These are phyloP conservation scores for Drosophila kepulauana DNA, from an alignment of 1,140 invertebrate genomes.

Conservation along the genomic window DNA sequence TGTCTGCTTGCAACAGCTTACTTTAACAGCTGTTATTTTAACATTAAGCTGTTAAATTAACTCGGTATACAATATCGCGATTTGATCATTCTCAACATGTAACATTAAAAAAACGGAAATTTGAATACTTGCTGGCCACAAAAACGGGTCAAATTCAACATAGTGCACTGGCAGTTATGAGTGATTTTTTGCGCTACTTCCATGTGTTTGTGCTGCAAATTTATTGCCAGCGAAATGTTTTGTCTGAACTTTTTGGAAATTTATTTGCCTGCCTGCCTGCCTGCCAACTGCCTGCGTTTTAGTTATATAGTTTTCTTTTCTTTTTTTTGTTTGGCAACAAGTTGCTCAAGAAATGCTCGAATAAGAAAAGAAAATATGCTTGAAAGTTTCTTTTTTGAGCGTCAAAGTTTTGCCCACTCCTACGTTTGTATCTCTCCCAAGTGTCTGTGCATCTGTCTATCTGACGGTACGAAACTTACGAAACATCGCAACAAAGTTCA, in stretches of 20 bases:
- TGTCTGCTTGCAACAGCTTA: no score
- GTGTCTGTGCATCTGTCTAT: constrained; percentile 54
- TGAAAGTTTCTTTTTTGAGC: constrained; percentile 53
- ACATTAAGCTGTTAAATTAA: no score
- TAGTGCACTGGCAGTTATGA: no score
- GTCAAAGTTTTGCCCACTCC: constrained; percentile 36
- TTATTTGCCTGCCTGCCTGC: constrained; percentile 64
- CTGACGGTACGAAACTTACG: constrained; percentile 44
- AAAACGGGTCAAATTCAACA: no score
- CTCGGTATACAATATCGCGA: no score
- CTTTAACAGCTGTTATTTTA: no score
- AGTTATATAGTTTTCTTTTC: constrained; percentile 33
- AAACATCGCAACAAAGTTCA: constrained; percentile 29
- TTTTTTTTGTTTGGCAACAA: constrained; percentile 68
- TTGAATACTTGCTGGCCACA: no score
- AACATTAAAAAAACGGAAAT: no score
- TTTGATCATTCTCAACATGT: no score
- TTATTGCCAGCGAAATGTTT: constrained; percentile 82
- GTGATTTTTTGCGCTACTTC: constrained; percentile 67
- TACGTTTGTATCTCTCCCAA: constrained; percentile 55
- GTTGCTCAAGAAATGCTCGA: constrained; percentile 47
- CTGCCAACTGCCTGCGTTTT: constrained; percentile 27
- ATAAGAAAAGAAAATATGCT: constrained; percentile 52
- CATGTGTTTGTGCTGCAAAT: constrained; percentile 59
- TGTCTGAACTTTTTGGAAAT: constrained; percentile 75